Conservation (phyloP, 2,113 vertebrate genomes). For the Campylomormyrus numenius region DNA sequence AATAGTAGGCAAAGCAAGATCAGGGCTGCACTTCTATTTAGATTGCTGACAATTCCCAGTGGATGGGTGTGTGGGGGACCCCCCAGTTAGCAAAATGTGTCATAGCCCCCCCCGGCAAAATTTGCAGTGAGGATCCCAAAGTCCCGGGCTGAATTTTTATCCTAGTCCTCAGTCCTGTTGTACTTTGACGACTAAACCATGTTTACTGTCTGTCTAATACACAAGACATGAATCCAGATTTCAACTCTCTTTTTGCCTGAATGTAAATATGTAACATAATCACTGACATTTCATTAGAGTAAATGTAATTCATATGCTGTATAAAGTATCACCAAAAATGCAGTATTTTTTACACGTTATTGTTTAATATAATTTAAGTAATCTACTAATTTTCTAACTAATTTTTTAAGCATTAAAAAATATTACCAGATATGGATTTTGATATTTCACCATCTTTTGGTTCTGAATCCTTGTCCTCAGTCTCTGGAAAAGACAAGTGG, state of each 20-base stretch:
- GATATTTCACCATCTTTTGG: slow-evolving; percentile 31
- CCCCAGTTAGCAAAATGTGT: neutral
- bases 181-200: neutral
- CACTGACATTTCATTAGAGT: neutral
- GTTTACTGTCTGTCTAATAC: neutral
- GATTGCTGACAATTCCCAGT: neutral
- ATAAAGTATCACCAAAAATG: neutral
- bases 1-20: neutral
- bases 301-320: neutral
- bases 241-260: neutral
- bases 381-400: neutral
- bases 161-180: neutral
- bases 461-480: slow-evolving; percentile 18
- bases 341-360: neutral
- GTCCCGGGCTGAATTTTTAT: neutral
- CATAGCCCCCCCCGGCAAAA: neutral
- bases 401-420: neutral
- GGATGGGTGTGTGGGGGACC: neutral
- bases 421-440: neutral
- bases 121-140: neutral
- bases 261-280: neutral
- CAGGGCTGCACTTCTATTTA: neutral
- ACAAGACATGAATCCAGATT: neutral
- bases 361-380: neutral
- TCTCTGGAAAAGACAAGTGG: slow-evolving; percentile 25